These are phyloP conservation scores for Drosophila formosana DNA, from an alignment of 2,888 invertebrate genomes.

Conservation along the genomic window DNA sequence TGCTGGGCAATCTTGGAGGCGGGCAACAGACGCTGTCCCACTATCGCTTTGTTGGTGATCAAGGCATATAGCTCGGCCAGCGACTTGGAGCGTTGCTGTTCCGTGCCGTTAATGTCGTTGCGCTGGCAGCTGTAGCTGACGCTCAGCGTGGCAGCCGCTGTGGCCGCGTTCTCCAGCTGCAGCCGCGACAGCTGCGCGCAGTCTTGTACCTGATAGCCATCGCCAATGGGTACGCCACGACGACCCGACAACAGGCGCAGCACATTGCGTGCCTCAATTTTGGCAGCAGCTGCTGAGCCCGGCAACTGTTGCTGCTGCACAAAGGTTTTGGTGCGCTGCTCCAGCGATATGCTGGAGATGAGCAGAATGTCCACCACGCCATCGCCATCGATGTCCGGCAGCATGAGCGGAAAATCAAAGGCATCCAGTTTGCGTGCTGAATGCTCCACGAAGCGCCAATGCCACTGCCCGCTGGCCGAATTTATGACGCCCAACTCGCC, in stretches of 20 bases:
- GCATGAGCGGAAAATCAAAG: conserved; percentile 89
- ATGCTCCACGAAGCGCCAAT: conserved; percentile 85
- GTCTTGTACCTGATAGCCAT: conserved; percentile 87
- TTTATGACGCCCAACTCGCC: conserved; percentile 88
- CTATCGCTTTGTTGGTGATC: conserved; percentile 84
- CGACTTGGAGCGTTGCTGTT: conserved; percentile 86
- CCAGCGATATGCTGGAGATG: conserved; percentile 85
- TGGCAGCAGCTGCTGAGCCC: conserved; percentile 10
- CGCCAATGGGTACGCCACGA: conserved; percentile 89
- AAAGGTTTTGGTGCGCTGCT: conserved; percentile 76
- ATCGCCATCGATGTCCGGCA: conserved; percentile 91
- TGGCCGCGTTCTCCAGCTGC: conserved; percentile 85
- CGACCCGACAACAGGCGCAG: conserved; percentile 90
- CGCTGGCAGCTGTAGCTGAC: conserved; percentile 88
- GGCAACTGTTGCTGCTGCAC: conserved; percentile 56
- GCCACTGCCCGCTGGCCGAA: conserved; percentile 87
- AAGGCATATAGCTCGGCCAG: conserved; percentile 85
- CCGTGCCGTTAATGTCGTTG: conserved; percentile 85
- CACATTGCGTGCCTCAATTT: conserved; percentile 86
- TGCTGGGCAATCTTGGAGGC: conserved; percentile 86
- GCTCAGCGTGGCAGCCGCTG: conserved; percentile 12
- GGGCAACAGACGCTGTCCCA: conserved; percentile 76
- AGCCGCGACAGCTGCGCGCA: conserved; percentile 87
- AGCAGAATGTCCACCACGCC: conserved; percentile 89
- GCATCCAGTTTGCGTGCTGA: conserved; percentile 86